These are phyloP conservation scores for Stichopus chloronotus DNA, from an alignment of 35 echinoderm and acorn worm species.

Conservation along the genomic window DNA sequence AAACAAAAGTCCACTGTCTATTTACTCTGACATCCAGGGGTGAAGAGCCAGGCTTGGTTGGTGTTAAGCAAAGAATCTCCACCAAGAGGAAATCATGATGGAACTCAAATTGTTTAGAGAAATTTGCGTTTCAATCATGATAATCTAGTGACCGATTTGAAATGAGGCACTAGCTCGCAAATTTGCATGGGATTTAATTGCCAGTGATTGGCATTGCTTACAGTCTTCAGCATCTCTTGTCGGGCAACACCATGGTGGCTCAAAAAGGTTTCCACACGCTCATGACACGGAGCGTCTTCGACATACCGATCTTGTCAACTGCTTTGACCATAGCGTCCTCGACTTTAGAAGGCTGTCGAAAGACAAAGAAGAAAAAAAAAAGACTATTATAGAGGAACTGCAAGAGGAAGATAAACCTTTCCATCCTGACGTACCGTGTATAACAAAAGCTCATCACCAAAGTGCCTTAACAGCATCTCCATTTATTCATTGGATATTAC, in stretches of 20 bases:
- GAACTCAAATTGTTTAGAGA: too few relatives aligned
- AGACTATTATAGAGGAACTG: neutral
- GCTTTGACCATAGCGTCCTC: conserved; percentile 38
- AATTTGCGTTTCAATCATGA: too few relatives aligned
- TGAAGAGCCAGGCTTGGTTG: too few relatives aligned
- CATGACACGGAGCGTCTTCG: conserved; percentile 2
- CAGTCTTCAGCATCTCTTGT: too few relatives aligned
- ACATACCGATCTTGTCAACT: neutral
- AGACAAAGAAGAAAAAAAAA: neutral
- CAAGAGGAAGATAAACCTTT: neutral
- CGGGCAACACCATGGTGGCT: neutral
- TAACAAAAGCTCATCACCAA: neutral
- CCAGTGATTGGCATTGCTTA: too few relatives aligned
- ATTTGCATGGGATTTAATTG: too few relatives aligned
- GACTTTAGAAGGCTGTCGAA: neutral
- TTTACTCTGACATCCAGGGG: too few relatives aligned
- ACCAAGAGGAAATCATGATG: too few relatives aligned
- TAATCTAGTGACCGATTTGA: too few relatives aligned
- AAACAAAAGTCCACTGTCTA: too few relatives aligned
- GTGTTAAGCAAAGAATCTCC: too few relatives aligned
- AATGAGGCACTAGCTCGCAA: too few relatives aligned
- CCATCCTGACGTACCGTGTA: neutral
- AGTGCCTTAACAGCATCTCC: neutral
- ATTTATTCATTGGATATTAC: neutral
- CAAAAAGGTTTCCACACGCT: conserved; percentile 22